phyloP scores from a whole-genome alignment of 2,113 vertebrate species.

The Tyto alba region DNA sequence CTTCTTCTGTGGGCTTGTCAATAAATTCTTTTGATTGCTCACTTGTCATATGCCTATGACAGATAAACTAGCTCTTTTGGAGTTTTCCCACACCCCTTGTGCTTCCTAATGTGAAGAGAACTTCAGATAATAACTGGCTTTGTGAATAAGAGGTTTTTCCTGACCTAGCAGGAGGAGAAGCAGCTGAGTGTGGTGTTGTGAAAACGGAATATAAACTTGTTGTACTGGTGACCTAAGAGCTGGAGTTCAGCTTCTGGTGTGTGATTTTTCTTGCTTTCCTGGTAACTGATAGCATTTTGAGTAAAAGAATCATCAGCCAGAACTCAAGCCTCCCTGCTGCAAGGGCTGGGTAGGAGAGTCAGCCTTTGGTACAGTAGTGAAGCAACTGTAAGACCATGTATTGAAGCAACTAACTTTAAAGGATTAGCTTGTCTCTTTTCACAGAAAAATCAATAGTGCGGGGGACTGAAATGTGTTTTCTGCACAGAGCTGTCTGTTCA shows the following conservation, averaged over 20 bases:
- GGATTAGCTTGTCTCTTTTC: slow-evolving; percentile 59
- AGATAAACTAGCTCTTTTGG: background rate
- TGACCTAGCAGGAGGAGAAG: background rate
- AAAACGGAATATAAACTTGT: background rate
- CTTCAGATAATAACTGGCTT: background rate
- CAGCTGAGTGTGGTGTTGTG: background rate
- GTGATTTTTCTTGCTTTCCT: background rate
- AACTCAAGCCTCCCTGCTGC: background rate
- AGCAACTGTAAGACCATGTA: background rate
- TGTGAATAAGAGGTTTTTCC: background rate
- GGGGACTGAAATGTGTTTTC: background rate
- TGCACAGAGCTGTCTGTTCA: background rate
- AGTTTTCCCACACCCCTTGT: background rate
- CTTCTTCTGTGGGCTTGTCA: background rate
- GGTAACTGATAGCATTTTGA: background rate
- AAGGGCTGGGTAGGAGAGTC: background rate
- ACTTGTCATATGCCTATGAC: background rate
- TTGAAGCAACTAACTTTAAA: slow-evolving; percentile 10
- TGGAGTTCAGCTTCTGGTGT: background rate
- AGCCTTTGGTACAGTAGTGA: background rate
- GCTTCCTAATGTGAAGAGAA: background rate
- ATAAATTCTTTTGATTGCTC: slow-evolving; percentile 22
- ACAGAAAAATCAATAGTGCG: slow-evolving; percentile 60
- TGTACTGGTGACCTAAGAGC: background rate
- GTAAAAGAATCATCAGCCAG: background rate